A percentile compares a stretch with the other conserved stretches of the same genome.
Evolutionary conservation across 2,888 invertebrate species (phyloP).

Genomic region (Stenchaetothrips biformis): DNA sequence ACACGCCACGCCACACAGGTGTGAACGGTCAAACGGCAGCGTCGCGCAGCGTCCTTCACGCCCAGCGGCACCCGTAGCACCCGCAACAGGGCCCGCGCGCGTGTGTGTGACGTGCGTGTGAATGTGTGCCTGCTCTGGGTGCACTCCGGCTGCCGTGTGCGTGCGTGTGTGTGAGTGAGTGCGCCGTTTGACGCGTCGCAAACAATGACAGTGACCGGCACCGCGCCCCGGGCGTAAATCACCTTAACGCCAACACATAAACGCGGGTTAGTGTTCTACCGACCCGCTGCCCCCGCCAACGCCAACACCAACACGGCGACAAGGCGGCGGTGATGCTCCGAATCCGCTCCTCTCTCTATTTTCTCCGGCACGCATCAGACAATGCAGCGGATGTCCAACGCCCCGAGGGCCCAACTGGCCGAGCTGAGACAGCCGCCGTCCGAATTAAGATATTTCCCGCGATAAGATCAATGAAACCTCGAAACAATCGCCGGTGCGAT

Average conservation of each 20-base stretch:
- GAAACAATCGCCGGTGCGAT: too few relatives aligned
- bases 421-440: too few relatives aligned
- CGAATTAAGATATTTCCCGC: too few relatives aligned
- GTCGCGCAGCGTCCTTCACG: not conserved
- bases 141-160: too few relatives aligned
- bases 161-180: not conserved
- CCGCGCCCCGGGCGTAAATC: constrained; percentile 6
- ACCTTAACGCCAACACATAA: constrained; percentile 16
- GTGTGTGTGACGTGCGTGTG: not conserved
- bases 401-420: too few relatives aligned
- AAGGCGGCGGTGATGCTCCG: not conserved
- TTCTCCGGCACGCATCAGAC: too few relatives aligned
- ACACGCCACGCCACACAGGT: not conserved
- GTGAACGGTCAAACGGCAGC: not conserved
- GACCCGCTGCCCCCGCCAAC: not conserved
- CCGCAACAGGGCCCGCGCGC: not conserved
- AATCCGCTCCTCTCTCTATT: too few relatives aligned
- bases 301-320: not conserved
- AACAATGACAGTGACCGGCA: constrained; percentile 16
- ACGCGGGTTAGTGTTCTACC: constrained; percentile 9
- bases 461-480: too few relatives aligned
- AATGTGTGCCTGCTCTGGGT: too few relatives aligned
- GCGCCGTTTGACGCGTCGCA: not conserved
- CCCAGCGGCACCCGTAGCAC: not conserved
- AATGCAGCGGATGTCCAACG: too few relatives aligned